Base-by-base conservation (phyloP, 2,113 vertebrate genomes). In the Pangasianodon hypophthalmus region DNA sequence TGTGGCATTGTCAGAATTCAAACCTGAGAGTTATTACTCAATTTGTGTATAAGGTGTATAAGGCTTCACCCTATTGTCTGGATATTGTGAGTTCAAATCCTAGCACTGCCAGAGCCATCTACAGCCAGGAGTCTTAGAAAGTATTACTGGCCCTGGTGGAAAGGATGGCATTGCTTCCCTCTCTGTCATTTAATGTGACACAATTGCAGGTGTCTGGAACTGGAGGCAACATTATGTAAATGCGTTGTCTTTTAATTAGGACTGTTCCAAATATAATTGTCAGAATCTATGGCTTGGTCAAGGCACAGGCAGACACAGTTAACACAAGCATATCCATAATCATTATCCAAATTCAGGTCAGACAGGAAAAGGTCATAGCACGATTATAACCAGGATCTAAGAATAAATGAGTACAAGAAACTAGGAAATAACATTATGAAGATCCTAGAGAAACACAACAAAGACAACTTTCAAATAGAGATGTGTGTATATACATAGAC, bases 331-430 rank as follows among this genome's bases (percentile, higher is more conserved):
- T 84, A 84, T 84, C 56, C 21, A 84, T 84, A 84, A 82, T 54
- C 79, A 82, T 54, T 82, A 41, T 84, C 56, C 58, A 44, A 62
- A 84, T 84, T 84, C 56, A 84, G 56, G 82, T 84, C 52, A 84
- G 54, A 56, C 58, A 84, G 37, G 56, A 84, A 84, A 84, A 62
- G 82, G 37, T 60, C 37, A 62, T 37, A 84, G 82, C 56, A 62
- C 21, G 1, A 84, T 84, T 84, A 60, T 60, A 84, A 84, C 32
- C 82, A 62, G 82, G 11, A 84, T 84, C 82, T 62, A 84, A 84
- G 56, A 84, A 84, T 84, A 84, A 84, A 62, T 10, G 2, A 24
- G 82, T 62, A 13, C n/a, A 54, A 44, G 10, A 46, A 84, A 62
- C 56, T 84, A 26, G 56, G 41, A 84, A 62, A 62, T 11, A 84